These are phyloP conservation scores for Coptotermes formosanus DNA, from an alignment of 1,140 invertebrate genomes.

Conservation along the genomic window DNA sequence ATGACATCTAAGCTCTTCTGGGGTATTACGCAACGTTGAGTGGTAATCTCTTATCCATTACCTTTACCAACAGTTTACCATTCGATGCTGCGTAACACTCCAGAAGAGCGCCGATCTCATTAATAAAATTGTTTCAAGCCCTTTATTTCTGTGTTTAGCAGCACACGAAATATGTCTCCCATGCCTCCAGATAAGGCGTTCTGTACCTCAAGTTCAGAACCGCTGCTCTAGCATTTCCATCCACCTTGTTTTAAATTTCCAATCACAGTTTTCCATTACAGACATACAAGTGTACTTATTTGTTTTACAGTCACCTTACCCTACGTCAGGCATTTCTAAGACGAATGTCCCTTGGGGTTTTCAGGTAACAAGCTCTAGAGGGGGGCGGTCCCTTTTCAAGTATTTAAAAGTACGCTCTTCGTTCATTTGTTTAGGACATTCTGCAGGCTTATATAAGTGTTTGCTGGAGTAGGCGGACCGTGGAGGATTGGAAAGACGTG, in stretches of 20 bases:
- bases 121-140: no score
- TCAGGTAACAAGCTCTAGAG: not conserved
- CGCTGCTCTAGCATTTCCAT: no score
- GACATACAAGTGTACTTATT: not conserved
- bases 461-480: conserved; percentile 1
- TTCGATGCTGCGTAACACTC: no score
- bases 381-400: not conserved
- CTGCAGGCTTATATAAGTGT: not conserved
- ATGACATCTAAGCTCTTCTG: no score
- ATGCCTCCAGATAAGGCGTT: no score
- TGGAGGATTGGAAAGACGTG: not conserved
- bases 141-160: no score
- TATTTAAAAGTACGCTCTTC: not conserved
- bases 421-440: conserved; percentile 7
- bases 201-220: no score
- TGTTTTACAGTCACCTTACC: not conserved
- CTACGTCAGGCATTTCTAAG: not conserved
- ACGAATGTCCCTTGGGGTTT: not conserved
- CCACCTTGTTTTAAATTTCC: not conserved
- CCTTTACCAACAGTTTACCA: no score
- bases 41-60: no score
- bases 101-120: no score
- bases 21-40: no score
- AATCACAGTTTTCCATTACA: not conserved
- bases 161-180: no score